Base-by-base conservation (phyloP, 2,888 invertebrate species). In the Pristionchus mayeri region DNA sequence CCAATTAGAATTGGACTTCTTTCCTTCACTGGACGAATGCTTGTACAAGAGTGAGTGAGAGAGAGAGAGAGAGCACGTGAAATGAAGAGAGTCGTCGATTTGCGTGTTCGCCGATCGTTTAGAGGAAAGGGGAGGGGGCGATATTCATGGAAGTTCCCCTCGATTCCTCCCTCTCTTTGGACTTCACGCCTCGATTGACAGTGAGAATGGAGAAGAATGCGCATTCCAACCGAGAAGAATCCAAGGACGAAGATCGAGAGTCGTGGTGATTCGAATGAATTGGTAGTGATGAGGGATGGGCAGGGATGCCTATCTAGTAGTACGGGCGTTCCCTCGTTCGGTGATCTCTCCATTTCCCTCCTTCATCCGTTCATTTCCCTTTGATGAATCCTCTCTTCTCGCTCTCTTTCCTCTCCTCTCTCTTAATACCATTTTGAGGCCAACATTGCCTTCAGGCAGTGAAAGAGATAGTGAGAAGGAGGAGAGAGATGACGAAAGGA, bases 351-450 rank as follows among this genome's bases (percentile, higher is more conserved):
- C 63, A 30, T 30, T 67, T 37, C 37, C 34, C 21, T 63, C 63
- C 21, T 63, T 63, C 34, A 27, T 67, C 67, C 37, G 67, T 67
- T 67, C 67, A n/a, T 37, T 18, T 13, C 37, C 37, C 9, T 37
- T 60, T 60, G 57, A 60, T 60, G 57, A 60, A 60, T 60, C 57
- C 57, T 37, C 34, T 37, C 21, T 37, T 24, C 67, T 27, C 24
- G 30, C 27, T 2, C 37, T 13, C 37, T 21, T 37, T 67, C 48
- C n/a, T n/a, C 75, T 27, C 75, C 44, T 44, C 44, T 75, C 75
- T 44, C 75, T 44, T 48, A 48, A 75, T 75, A 75, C 48, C 44
- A 48, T 75, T 75, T 24, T 37, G 44, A 44, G 75, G 44, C 44
- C 37, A 71, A 71, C 40, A 71, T 71, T 37, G 75, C 48, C 75